These are phyloP conservation scores for Chaitophorus viminalis DNA, from an alignment of 2,888 invertebrate genomes.

Conservation along the genomic window DNA sequence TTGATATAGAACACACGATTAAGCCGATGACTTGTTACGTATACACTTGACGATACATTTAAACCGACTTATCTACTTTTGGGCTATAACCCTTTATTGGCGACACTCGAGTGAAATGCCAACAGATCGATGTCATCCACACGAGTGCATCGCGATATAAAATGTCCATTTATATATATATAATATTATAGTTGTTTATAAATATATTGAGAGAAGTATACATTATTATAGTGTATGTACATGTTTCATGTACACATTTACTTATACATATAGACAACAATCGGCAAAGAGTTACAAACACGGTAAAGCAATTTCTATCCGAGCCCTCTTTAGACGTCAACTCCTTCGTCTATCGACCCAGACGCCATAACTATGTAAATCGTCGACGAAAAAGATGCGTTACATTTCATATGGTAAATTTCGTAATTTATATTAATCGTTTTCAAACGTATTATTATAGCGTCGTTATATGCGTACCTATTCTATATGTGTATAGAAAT, in stretches of 20 bases:
- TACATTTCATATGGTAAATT: not conserved
- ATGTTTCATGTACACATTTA: not conserved
- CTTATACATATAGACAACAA: not conserved
- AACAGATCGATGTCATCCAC: conserved; percentile 24
- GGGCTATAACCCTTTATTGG: not conserved
- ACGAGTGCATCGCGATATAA: not conserved
- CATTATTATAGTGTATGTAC: no score
- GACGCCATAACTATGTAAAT: not conserved
- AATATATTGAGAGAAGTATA: no score
- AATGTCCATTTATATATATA: not conserved
- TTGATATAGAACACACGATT: not conserved
- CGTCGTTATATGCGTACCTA: not conserved
- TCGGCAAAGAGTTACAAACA: not conserved
- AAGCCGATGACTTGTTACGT: not conserved
- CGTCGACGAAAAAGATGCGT: not conserved
- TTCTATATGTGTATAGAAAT: no score
- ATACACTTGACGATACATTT: not conserved
- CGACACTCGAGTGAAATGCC: not conserved
- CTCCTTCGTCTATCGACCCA: not conserved
- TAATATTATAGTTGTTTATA: no score
- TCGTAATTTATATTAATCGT: conserved; percentile 3
- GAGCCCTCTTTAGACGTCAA: not conserved
- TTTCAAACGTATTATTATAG: not conserved
- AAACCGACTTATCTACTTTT: not conserved
- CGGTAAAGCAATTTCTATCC: not conserved